phyloP scores from a whole-genome alignment of 1,140 invertebrate genomes.

The Helicoverpa zea region DNA sequence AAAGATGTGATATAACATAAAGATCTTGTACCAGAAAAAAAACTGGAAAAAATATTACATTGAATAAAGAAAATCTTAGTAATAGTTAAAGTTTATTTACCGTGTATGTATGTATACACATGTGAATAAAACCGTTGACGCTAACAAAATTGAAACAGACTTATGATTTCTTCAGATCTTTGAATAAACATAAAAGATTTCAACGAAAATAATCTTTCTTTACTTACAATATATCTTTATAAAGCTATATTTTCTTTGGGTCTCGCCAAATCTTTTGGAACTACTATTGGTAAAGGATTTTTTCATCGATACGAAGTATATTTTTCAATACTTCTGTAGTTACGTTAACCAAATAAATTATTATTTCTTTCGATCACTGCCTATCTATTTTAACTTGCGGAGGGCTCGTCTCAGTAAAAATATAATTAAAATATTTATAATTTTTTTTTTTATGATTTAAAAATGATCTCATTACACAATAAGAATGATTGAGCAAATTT shows the following conservation, averaged over 20 bases:
- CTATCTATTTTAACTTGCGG: no score
- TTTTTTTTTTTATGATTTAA: no score
- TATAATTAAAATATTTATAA: no score
- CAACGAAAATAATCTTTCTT: slow-evolving; percentile 10
- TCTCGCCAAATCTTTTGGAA: not conserved
- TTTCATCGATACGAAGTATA: not conserved
- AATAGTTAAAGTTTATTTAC: slow-evolving; percentile 4
- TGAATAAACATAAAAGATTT: slow-evolving; percentile 3
- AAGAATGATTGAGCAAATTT: no score
- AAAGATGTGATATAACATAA: no score
- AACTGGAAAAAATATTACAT: not conserved
- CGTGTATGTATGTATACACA: not conserved
- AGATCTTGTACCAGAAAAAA: no score
- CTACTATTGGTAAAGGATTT: not conserved
- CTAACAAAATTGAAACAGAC: slow-evolving; percentile 20
- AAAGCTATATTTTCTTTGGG: not conserved
- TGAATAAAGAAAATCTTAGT: not conserved
- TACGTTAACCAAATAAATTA: no score
- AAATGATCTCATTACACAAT: no score
- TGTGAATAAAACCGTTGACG: slow-evolving; percentile 4
- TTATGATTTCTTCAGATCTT: slow-evolving; percentile 6
- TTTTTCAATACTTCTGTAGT: no score
- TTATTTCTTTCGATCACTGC: no score
- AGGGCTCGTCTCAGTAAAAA: no score
- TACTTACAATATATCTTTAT: no score